A percentile compares a stretch with the other conserved stretches of the same genome.
These are phyloP conservation scores for Strix uralensis DNA, from an alignment of 2,113 vertebrate genomes.

Conservation along the genomic window DNA sequence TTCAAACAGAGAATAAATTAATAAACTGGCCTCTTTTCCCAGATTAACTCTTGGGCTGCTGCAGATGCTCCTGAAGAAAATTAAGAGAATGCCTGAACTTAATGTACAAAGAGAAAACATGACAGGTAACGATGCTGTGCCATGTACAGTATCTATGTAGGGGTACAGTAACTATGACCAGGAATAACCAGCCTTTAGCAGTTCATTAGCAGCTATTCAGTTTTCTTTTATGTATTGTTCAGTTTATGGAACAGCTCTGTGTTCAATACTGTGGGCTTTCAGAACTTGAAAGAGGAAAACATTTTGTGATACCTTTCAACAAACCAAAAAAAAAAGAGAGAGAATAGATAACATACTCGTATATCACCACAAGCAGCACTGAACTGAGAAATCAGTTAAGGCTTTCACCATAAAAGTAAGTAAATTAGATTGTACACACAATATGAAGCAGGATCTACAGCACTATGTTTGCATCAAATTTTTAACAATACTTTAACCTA, in stretches of 20 bases:
- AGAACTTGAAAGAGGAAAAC: neutral
- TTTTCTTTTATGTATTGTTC: constrained; percentile 7
- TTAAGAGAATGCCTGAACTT: neutral
- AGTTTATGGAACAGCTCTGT: neutral
- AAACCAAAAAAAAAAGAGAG: neutral
- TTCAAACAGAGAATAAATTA: neutral
- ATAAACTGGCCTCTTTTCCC: neutral
- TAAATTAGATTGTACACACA: neutral
- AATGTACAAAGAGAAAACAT: neutral
- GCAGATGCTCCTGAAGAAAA: neutral
- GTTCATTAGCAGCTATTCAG: constrained; percentile 22
- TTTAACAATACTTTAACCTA: neutral
- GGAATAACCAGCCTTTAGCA: constrained; percentile 42
- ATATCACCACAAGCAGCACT: neutral
- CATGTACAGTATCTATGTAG: neutral
- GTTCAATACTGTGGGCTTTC: neutral
- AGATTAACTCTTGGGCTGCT: neutral
- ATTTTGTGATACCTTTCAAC: neutral
- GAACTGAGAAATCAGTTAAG: neutral
- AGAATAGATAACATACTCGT: neutral
- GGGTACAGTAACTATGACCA: neutral
- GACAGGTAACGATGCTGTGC: neutral
- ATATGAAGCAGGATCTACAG: neutral
- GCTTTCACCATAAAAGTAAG: neutral
- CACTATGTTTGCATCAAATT: neutral